These are phyloP conservation scores for Falcaria lacertinaria DNA, from an alignment of 2,888 invertebrate species.

Conservation along the genomic window DNA sequence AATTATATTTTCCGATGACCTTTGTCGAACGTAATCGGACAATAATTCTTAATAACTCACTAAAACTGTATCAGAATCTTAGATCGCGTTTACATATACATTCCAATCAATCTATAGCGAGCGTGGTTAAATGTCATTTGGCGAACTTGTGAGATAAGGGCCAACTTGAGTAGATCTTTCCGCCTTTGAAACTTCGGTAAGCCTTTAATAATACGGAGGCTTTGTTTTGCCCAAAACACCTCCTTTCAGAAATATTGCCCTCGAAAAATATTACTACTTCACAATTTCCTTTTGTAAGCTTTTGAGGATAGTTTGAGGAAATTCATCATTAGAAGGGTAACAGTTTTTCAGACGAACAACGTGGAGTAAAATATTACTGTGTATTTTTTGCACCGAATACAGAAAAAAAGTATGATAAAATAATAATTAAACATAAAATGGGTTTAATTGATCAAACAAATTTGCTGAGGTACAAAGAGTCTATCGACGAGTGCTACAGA, in stretches of 20 bases:
- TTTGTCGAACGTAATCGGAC: too few relatives aligned
- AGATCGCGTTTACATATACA: constrained; percentile 18
- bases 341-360: constrained; percentile 7
- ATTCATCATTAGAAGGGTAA: constrained; percentile 16
- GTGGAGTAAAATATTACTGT: constrained; percentile 10
- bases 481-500: too few relatives aligned
- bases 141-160: constrained; percentile 53
- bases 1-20: too few relatives aligned
- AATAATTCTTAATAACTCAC: too few relatives aligned
- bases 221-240: constrained; percentile 58
- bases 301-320: constrained; percentile 39
- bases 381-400: too few relatives aligned
- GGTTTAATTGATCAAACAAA: too few relatives aligned
- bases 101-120: constrained; percentile 51
- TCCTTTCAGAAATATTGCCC: constrained; percentile 52
- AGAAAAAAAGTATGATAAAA: too few relatives aligned
- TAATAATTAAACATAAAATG: too few relatives aligned
- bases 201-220: constrained; percentile 49
- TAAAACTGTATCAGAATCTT: too few relatives aligned
- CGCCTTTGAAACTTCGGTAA: constrained; percentile 49
- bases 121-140: constrained; percentile 61
- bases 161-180: constrained; percentile 44
- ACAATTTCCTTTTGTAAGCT: constrained; percentile 40
- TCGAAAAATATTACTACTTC: constrained; percentile 39
- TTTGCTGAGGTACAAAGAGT: too few relatives aligned